Evolutionary conservation across 2,888 invertebrate species (phyloP).

Genomic region (Notodonta dromedarius): DNA sequence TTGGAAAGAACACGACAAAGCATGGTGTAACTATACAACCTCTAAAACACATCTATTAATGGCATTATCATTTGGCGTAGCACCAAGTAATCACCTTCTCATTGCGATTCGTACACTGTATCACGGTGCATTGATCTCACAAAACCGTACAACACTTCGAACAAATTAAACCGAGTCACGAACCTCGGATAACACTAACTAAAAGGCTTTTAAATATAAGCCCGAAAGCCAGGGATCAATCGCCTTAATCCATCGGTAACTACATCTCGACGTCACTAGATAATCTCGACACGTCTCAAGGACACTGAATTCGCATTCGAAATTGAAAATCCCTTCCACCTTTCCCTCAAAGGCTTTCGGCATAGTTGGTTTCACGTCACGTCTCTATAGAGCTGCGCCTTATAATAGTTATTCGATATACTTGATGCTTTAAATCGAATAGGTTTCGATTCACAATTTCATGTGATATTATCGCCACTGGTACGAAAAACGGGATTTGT

Average conservation of each 20-base stretch:
- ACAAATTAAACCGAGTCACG: conserved; percentile 4
- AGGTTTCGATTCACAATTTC: background rate
- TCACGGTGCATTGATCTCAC: background rate
- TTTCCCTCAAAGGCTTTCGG: conserved; percentile 46
- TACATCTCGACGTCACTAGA: conserved; percentile 25
- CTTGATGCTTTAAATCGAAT: conserved; percentile 18
- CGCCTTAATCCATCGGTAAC: conserved; percentile 26
- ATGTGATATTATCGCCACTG: background rate
- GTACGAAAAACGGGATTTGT: background rate
- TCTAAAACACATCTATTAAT: too few relatives aligned
- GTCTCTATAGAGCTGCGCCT: conserved; percentile 42
- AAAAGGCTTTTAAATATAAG: conserved; percentile 12
- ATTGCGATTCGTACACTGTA: too few relatives aligned
- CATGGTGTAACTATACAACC: too few relatives aligned
- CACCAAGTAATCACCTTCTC: too few relatives aligned
- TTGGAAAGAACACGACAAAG: too few relatives aligned
- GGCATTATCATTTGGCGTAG: too few relatives aligned
- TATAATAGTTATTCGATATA: conserved; percentile 19
- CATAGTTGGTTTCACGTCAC: conserved; percentile 51
- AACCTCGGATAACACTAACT: conserved; percentile 1
- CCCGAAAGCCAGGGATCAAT: conserved; percentile 8
- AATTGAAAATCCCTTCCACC: conserved; percentile 46
- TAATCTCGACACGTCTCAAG: conserved; percentile 47
- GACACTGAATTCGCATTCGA: conserved; percentile 48
- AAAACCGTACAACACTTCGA: background rate